Evolutionary conservation across 1,140 invertebrate genomes (phyloP).

Genomic region (Gryllus bimaculatus): DNA sequence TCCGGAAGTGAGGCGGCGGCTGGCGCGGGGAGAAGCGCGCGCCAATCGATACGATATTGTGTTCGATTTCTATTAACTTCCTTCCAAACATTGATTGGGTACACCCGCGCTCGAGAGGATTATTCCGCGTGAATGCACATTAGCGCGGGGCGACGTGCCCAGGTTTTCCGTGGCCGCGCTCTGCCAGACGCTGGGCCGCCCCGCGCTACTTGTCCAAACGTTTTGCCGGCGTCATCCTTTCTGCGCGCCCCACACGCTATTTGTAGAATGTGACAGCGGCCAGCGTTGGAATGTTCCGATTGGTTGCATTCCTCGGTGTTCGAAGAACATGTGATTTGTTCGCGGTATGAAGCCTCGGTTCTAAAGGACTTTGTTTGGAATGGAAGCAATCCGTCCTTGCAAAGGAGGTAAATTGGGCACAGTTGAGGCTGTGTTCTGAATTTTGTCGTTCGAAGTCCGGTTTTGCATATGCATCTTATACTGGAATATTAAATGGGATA

Average conservation of each 20-base stretch:
- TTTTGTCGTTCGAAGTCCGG: no score
- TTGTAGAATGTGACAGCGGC: background rate
- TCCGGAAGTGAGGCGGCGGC: background rate
- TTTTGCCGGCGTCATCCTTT: background rate
- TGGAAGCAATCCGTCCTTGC: no score
- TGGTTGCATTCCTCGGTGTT: background rate
- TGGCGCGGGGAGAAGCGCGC: background rate
- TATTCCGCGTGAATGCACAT: background rate
- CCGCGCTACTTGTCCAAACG: no score
- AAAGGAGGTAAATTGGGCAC: no score
- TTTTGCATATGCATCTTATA: no score
- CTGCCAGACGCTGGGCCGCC: background rate
- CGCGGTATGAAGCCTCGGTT: no score
- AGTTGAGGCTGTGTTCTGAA: no score
- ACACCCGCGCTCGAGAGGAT: background rate
- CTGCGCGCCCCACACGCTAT: background rate
- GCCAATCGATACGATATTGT: background rate
- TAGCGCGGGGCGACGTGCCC: background rate
- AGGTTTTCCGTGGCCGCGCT: background rate
- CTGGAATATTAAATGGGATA: no score
- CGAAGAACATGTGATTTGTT: no score
- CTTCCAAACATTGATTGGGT: background rate
- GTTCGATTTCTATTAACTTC: slow-evolving; percentile 5
- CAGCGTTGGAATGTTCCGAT: background rate
- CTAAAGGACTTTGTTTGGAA: no score